These are phyloP conservation scores for Hyperoplus immaculatus DNA, from an alignment of 2,797 vertebrate genomes.

Conservation along the genomic window DNA sequence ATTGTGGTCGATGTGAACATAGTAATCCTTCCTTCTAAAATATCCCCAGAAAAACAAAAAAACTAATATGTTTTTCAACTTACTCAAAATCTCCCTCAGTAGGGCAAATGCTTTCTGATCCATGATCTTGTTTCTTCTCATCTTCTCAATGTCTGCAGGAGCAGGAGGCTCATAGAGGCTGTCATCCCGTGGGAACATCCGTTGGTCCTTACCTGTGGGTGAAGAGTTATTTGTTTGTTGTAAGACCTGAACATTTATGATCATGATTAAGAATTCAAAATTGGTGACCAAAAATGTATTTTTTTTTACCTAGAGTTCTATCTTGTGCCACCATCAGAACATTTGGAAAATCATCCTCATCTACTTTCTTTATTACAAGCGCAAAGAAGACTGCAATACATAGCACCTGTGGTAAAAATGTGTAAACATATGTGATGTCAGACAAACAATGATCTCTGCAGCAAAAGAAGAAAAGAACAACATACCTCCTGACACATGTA, in stretches of 20 bases:
- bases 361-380: constrained; percentile 90
- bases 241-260: background rate
- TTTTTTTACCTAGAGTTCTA: constrained; percentile 79
- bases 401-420: constrained; percentile 85
- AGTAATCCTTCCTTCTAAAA: background rate
- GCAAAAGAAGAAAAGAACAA: background rate
- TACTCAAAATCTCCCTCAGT: constrained; percentile 92
- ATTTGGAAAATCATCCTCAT: constrained; percentile 88
- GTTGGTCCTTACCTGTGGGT: constrained; percentile 76
- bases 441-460: background rate
- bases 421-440: background rate
- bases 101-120: constrained; percentile 92
- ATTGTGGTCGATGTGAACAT: background rate
- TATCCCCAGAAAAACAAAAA: background rate
- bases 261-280: background rate
- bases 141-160: constrained; percentile 86
- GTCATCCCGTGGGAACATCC: constrained; percentile 73
- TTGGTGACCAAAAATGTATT: too few relatives aligned
- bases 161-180: constrained; percentile 89
- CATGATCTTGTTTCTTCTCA: constrained; percentile 87
- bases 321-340: constrained; percentile 66
- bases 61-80: constrained; percentile 9
- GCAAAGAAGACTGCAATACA: constrained; percentile 94
- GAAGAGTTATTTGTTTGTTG: background rate
- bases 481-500: background rate